phyloP scores from a whole-genome alignment of 2,797 vertebrate species.

The Hydrocynus forskahlii region DNA sequence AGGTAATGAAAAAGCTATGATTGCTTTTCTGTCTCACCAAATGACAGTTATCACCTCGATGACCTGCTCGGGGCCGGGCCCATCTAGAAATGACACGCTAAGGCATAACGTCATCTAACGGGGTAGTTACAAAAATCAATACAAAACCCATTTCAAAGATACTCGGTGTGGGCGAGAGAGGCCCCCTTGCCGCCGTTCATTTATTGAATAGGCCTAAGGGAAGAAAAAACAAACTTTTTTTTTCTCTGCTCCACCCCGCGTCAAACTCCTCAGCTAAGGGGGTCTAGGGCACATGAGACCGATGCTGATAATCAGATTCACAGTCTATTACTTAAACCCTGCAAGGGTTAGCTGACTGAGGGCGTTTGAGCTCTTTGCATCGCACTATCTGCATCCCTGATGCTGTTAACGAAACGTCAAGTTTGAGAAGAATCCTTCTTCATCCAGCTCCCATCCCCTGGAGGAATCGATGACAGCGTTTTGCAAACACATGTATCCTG shows the following conservation, averaged over 20 bases:
- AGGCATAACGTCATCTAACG: conserved; percentile 99
- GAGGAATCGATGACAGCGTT: conserved; percentile 76
- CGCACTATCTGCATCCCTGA: conserved; percentile 36
- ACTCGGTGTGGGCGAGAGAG: conserved; percentile 80
- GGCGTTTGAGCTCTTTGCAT: not conserved
- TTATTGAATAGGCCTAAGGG: conserved; percentile 98
- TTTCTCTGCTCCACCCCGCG: conserved; percentile 85
- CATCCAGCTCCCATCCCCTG: conserved; percentile 20
- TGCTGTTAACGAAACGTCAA: conserved; percentile 35
- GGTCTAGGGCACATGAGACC: conserved; percentile 20
- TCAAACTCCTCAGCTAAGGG: conserved; percentile 87
- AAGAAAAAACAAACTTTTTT: conserved; percentile 87
- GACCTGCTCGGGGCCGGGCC: conserved; percentile 96
- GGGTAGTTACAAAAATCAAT: conserved; percentile 99
- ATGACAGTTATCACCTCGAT: conserved; percentile 99
- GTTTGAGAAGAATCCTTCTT: conserved; percentile 31
- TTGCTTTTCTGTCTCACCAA: conserved; percentile 99
- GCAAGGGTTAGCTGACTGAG: not conserved
- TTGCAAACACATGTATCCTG: conserved; percentile 81
- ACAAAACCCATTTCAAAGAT: conserved; percentile 99
- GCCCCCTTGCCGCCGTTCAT: conserved; percentile 94
- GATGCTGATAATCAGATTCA: conserved; percentile 92
- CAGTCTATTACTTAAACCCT: conserved; percentile 90
- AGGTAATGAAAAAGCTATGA: conserved; percentile 99
- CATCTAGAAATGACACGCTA: conserved; percentile 98